Conservation (phyloP, 2,797 vertebrate species). For the Columba guinea region DNA sequence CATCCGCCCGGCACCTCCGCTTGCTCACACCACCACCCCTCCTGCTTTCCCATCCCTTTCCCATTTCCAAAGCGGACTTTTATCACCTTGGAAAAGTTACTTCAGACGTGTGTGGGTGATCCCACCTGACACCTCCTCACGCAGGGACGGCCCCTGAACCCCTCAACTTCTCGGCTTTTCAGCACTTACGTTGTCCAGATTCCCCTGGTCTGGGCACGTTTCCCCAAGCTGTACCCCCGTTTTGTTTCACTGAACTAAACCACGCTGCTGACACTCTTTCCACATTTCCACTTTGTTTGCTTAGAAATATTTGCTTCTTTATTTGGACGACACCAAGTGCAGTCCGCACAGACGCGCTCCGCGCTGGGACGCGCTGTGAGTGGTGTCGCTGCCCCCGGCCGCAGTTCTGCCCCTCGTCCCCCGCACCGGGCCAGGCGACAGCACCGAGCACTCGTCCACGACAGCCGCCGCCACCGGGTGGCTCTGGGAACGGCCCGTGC, state of each 20-base stretch:
- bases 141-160: not conserved
- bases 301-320: too few species aligned
- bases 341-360: too few species aligned
- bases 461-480: too few species aligned
- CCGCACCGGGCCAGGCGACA: too few species aligned
- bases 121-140: not conserved
- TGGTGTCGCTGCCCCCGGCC: too few species aligned
- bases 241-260: not conserved
- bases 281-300: too few species aligned
- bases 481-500: too few species aligned
- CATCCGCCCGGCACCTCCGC: not conserved
- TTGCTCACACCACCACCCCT: not conserved
- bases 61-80: not conserved
- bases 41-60: not conserved
- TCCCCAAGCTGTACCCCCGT: too few species aligned
- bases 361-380: too few species aligned
- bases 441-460: too few species aligned
- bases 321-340: too few species aligned
- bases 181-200: accelerated
- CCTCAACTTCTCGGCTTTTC: not conserved
- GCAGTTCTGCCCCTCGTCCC: too few species aligned
- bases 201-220: not conserved
- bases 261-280: accelerated
- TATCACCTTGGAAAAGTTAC: not conserved
- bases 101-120: accelerated